These are phyloP conservation scores for Eupelmus urozonus DNA, from an alignment of 2,888 invertebrate genomes.

Conservation along the genomic window DNA sequence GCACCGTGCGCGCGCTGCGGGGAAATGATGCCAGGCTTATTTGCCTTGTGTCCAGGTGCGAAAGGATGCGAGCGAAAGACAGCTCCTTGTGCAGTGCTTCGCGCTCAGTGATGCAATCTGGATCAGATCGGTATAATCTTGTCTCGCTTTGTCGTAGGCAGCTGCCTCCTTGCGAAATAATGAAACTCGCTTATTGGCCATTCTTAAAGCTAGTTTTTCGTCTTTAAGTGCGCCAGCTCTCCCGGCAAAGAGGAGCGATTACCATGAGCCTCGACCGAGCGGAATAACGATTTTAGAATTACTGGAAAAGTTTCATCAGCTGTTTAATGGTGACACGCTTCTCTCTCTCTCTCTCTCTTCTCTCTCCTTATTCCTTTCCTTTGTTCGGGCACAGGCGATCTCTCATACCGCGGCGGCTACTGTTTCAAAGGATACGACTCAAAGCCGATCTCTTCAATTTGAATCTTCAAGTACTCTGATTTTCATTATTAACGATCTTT, in stretches of 20 bases:
- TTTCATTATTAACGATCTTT: too few species aligned
- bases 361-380: too few species aligned
- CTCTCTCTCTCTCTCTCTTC: not conserved
- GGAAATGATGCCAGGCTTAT: not conserved
- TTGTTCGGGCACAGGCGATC: not conserved
- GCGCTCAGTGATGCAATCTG: not conserved
- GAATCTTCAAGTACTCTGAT: too few species aligned
- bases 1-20: not conserved
- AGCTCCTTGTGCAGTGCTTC: not conserved
- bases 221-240: not conserved
- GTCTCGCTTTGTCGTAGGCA: not conserved
- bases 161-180: conserved; percentile 1
- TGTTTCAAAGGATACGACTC: too few species aligned
- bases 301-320: not conserved
- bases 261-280: not conserved
- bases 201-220: too few species aligned
- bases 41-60: not conserved
- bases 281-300: not conserved
- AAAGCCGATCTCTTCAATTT: too few species aligned
- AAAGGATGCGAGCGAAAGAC: not conserved
- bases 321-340: too few species aligned
- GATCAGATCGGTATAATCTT: conserved; percentile 1
- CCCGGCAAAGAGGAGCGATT: not conserved
- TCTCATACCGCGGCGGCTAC: not conserved
- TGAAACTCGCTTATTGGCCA: not conserved